These are phyloP conservation scores for Sorex maritimensis DNA, from an alignment of 2,797 vertebrate genomes.

Conservation along the genomic window DNA sequence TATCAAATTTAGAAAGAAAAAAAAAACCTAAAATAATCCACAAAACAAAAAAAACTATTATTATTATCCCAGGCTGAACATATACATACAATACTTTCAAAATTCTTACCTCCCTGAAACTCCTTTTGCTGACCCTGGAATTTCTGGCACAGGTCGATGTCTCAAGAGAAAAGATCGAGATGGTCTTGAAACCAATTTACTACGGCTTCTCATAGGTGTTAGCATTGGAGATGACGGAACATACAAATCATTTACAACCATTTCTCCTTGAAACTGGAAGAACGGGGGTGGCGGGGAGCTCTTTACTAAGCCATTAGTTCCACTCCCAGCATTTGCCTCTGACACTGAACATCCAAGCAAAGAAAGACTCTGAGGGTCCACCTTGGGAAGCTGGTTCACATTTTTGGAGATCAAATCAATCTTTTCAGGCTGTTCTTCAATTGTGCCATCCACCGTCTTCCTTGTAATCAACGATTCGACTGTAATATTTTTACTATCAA, in stretches of 20 bases:
- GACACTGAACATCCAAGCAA: conserved; percentile 82
- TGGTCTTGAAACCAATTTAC: conserved; percentile 86
- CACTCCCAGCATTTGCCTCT: conserved; percentile 83
- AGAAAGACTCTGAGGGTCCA: conserved; percentile 62
- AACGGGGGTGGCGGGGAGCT: conserved; percentile 64
- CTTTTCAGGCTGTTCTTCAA: conserved; percentile 78
- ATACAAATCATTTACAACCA: conserved; percentile 96
- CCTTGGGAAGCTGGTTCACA: conserved; percentile 1
- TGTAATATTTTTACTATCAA: conserved; percentile 52
- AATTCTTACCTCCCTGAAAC: conserved; percentile 91
- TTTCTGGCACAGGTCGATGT: conserved; percentile 96
- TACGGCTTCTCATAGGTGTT: conserved; percentile 76
- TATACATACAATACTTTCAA: neutral
- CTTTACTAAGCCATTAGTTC: conserved; percentile 82
- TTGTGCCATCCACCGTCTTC: conserved; percentile 26
- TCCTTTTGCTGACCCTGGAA: conserved; percentile 89
- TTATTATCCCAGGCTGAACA: neutral
- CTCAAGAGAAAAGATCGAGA: conserved; percentile 94
- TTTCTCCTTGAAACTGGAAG: conserved; percentile 91
- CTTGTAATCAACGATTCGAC: conserved; percentile 25
- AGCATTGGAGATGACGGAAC: conserved; percentile 66
- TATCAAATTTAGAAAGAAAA: conserved; percentile 12
- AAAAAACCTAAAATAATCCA: neutral
- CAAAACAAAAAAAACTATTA: neutral
- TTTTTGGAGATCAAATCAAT: conserved; percentile 73